phyloP scores from a whole-genome alignment of 2,888 invertebrate genomes.

The Amphipoea lucens region DNA sequence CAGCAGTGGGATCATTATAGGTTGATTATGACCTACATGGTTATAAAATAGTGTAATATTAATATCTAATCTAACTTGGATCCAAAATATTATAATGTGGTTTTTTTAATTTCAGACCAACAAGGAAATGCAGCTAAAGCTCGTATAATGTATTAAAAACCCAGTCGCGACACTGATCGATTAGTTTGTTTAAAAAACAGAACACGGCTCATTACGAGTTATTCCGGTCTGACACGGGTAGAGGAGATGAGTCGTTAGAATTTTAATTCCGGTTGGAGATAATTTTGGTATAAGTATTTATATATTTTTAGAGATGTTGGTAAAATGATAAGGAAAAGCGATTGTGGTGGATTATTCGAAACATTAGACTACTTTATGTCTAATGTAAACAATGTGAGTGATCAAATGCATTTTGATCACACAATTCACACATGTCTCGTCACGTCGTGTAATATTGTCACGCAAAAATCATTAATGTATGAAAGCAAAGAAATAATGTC shows the following conservation, averaged over 20 bases:
- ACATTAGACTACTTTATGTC: background rate
- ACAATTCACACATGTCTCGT: background rate
- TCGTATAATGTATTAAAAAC: conserved; percentile 32
- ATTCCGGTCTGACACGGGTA: no score
- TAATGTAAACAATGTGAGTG: background rate
- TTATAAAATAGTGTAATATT: background rate
- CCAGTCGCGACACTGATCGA: conserved; percentile 52
- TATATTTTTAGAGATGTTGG: no score
- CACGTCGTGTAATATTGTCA: background rate
- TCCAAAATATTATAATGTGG: background rate
- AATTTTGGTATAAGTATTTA: background rate
- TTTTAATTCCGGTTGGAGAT: conserved; percentile 17
- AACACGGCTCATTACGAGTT: conserved; percentile 38
- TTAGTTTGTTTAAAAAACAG: conserved; percentile 41
- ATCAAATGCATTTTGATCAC: background rate
- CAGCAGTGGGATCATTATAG: background rate
- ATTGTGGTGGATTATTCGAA: background rate
- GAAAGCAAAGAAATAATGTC: background rate
- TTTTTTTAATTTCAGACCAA: conserved; percentile 27
- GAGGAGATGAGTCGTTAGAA: conserved; percentile 16
- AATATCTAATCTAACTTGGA: background rate
- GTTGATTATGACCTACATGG: background rate
- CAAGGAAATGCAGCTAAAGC: conserved; percentile 3
- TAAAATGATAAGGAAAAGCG: background rate
- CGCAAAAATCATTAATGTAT: background rate